Base-by-base conservation (phyloP, 2,113 vertebrate genomes). In the Noturus placidus region DNA sequence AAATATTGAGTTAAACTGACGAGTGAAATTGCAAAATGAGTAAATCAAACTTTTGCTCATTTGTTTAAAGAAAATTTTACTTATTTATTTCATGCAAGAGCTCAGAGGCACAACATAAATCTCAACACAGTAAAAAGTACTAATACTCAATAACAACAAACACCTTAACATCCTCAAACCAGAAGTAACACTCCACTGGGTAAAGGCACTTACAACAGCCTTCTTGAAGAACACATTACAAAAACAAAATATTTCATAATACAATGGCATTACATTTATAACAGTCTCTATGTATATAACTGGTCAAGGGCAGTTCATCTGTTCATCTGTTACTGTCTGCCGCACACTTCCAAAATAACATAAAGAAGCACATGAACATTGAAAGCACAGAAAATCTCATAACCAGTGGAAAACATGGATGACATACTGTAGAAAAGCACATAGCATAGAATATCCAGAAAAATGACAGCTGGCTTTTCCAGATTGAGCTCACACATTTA, bases 401-500 rank as follows among this genome's bases (percentile, higher is more conserved):
- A 84, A 54, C 8, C 46, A 42, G 20, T 54, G 11, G 27, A 84
- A 84, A 72, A 72, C 30, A 72, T 7, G 14, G 17, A 84, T 33
- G 46, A 35, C 50, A 52, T 56, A 57, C 30, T 38, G 30, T 57
- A 57, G 8, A 54, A 35, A 52, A 84, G 27, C 65, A 20, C 25
- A 79, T 17, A 69, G n/a, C 61, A 69, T 46, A 81, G 77, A 70
- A 25, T 15, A 80, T 46, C 52, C 27, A 57, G 63, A 42, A 69
- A 57, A 56, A 38, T 50, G 22, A 77, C 85, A 80, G 61, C 46
- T 80, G 85, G 42, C 69, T 54, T 86, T 69, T 35, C 42, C 77
- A 82, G 78, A 87, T 72, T 27, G 77, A 59, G 78, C 52, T 85
- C 74, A 77, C 59, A 79, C 38, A 70, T 85, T 61, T 69, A 82